Conservation (phyloP, 2,113 vertebrate species). For the Limnothrissa miodon region DNA sequence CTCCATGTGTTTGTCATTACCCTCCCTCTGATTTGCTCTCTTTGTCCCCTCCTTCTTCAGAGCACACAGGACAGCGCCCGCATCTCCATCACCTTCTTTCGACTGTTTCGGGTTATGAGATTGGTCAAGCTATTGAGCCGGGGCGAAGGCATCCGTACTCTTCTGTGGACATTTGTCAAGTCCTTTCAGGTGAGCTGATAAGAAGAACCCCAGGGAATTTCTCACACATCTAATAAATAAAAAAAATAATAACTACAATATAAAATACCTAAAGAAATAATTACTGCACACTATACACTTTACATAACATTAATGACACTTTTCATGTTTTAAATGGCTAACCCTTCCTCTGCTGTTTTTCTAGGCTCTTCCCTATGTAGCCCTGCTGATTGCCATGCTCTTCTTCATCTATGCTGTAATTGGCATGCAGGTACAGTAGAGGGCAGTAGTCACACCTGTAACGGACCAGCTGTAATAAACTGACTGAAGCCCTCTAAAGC, state of each 20-base stretch:
- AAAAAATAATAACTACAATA: too few relatives aligned
- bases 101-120: constrained; percentile 98
- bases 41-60: constrained; percentile 70
- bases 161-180: constrained; percentile 98
- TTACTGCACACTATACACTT: too few relatives aligned
- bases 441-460: too few relatives aligned
- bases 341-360: not conserved
- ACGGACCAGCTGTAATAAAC: too few relatives aligned
- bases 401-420: constrained; percentile 99
- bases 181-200: constrained; percentile 97
- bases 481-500: too few relatives aligned
- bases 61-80: constrained; percentile 96
- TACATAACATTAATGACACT: too few relatives aligned
- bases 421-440: constrained; percentile 99
- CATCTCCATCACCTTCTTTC: constrained; percentile 99
- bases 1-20: too few relatives aligned
- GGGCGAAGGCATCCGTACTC: constrained; percentile 95
- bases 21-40: not conserved
- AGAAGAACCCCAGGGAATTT: too few relatives aligned
- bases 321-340: too few relatives aligned
- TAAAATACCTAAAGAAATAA: too few relatives aligned
- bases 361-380: constrained; percentile 94
- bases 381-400: constrained; percentile 96
- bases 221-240: too few relatives aligned
- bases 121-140: constrained; percentile 97